Conservation (phyloP, 2,888 invertebrate genomes). For the Acanthoscelides obtectus region DNA sequence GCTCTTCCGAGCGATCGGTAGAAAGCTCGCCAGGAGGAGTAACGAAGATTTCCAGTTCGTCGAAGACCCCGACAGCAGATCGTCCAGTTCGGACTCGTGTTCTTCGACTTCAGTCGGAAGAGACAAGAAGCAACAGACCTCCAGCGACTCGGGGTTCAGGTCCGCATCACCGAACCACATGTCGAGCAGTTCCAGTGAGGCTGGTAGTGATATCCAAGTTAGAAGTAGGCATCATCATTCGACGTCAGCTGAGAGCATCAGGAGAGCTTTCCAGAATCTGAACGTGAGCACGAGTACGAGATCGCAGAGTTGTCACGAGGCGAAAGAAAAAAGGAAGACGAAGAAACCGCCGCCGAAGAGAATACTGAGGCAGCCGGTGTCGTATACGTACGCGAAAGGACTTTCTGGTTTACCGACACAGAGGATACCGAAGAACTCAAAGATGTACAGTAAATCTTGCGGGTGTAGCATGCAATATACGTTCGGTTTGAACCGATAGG, state of each 20-base stretch:
- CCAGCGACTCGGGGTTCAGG: slow-evolving; percentile 38
- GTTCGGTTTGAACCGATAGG: slow-evolving; percentile 40
- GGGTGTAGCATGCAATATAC: slow-evolving; percentile 41
- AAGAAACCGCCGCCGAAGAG: slow-evolving; percentile 66
- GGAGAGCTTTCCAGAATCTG: slow-evolving; percentile 68
- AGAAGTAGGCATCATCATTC: slow-evolving; percentile 44
- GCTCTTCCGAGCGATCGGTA: slow-evolving; percentile 62
- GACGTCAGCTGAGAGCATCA: slow-evolving; percentile 57
- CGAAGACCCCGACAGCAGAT: slow-evolving; percentile 48
- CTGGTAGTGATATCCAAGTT: slow-evolving; percentile 52
- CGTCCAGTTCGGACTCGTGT: slow-evolving; percentile 48
- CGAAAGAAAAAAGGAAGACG: slow-evolving; percentile 45
- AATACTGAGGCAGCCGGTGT: slow-evolving; percentile 72
- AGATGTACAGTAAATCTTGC: slow-evolving; percentile 31
- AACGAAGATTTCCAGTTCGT: slow-evolving; percentile 47
- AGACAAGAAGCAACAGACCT: slow-evolving; percentile 30
- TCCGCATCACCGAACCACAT: slow-evolving; percentile 47
- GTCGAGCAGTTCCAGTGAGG: slow-evolving; percentile 57
- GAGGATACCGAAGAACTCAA: slow-evolving; percentile 61
- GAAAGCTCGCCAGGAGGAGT: slow-evolving; percentile 56
- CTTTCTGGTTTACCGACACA: slow-evolving; percentile 79
- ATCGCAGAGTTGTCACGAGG: slow-evolving; percentile 60
- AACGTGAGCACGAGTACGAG: slow-evolving; percentile 57
- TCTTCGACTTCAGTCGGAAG: slow-evolving; percentile 40
- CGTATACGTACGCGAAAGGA: slow-evolving; percentile 76